Base-by-base conservation (phyloP, 2,113 vertebrate genomes). In the Amphiprion percula region DNA sequence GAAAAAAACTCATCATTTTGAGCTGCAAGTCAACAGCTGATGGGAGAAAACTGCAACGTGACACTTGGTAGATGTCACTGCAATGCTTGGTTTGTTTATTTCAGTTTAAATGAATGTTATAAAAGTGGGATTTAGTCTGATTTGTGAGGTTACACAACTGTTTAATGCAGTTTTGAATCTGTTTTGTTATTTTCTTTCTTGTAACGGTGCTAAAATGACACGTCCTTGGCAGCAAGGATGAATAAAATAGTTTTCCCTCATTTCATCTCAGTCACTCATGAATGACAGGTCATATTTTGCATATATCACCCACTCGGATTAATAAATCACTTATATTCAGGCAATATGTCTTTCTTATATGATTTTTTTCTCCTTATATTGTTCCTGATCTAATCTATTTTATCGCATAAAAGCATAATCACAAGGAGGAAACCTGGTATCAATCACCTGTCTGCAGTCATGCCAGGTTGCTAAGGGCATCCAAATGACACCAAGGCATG, bases 401-500 rank as follows among this genome's bases (percentile, higher is more conserved):
- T 17, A 80, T 81, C 68, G 55, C 77, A 70, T 79, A 65, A 84
- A 89, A 65, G 63, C 67, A 83, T 82, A 64, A 85, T 83, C 46
- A 23, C 61, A 68, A 39, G 66, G 74, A 84, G 49, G 59, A 83
- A 62, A 39, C 47, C 80, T 64, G 79, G 54, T 71, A 90, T 90
- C 85, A 79, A 82, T 90, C 89, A 88, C 74, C 47, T 50, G 28
- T 79, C 80, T 50, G 65, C 64, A 77, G 65, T 80, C 80, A 70
- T 82, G 78, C 72, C 88, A 79, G 82, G 73, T 74, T 68, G 76
- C 70, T 87, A 55, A 91, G 82, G 80, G 76, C 73, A 60, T 87
- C 77, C 82, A 88, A 78, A 84, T 91, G 90, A 89, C 89, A 92
- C 83, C 49, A 75, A 80, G n/a, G 88, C 90, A 85, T 92, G 88